A percentile compares a stretch with the other conserved stretches of the same genome.
Conservation (phyloP, 2,797 vertebrate species). For the Phalanger gymnotis region DNA sequence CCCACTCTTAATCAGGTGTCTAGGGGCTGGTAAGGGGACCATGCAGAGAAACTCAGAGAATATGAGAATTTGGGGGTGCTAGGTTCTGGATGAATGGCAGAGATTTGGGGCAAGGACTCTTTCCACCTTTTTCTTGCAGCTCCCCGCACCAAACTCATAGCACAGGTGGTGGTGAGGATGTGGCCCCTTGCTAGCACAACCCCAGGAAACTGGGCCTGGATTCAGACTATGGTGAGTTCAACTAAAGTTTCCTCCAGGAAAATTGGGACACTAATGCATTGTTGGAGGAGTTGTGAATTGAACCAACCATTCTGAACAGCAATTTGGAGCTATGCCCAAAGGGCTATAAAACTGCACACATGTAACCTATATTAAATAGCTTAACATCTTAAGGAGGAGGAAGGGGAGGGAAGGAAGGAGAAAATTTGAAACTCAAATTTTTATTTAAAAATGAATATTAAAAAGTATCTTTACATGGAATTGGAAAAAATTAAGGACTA, state of each 20-base stretch:
- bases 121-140: slow-evolving; percentile 25
- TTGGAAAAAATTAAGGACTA: too few relatives aligned
- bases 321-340: neutral
- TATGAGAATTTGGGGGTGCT: neutral
- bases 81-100: neutral
- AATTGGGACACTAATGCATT: neutral
- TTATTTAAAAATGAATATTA: too few relatives aligned
- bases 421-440: too few relatives aligned
- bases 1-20: neutral
- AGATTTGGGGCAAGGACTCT: neutral
- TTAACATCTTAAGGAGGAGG: too few relatives aligned
- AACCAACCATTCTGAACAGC: neutral
- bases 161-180: slow-evolving; percentile 56
- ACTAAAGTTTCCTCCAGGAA: neutral
- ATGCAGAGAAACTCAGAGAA: neutral
- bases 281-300: neutral
- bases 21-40: neutral
- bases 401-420: too few relatives aligned
- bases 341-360: neutral
- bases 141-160: slow-evolving; percentile 41
- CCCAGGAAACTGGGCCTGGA: neutral
- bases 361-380: too few relatives aligned
- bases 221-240: slow-evolving; percentile 43
- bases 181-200: fast-evolving
- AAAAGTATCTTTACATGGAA: too few relatives aligned